phyloP scores from a whole-genome alignment of 2,113 vertebrate genomes.

The Panthera leo region DNA sequence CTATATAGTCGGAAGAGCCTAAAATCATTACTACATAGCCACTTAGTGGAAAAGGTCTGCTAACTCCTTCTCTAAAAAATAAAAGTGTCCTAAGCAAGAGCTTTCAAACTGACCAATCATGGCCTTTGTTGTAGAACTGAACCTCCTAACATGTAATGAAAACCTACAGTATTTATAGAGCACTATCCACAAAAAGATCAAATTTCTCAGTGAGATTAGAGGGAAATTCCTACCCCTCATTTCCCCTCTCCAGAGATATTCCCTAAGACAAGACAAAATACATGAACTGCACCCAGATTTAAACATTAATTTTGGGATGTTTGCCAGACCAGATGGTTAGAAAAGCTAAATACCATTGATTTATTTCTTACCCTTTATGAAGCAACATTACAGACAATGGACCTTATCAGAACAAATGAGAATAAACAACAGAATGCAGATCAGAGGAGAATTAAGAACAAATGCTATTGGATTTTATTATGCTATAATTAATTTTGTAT shows the following conservation, averaged over 20 bases:
- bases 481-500: slow-evolving; percentile 84
- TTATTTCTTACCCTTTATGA: slow-evolving; percentile 88
- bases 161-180: not conserved
- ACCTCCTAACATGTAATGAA: not conserved
- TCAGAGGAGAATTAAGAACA: slow-evolving; percentile 85
- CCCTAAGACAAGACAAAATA: slow-evolving; percentile 80
- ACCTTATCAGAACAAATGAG: slow-evolving; percentile 88
- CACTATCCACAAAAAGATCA: slow-evolving; percentile 15
- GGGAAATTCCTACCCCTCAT: slow-evolving; percentile 18
- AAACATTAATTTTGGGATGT: slow-evolving; percentile 85
- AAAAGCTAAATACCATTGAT: slow-evolving; percentile 88
- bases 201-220: slow-evolving; percentile 57
- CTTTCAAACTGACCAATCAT: not conserved
- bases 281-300: slow-evolving; percentile 84
- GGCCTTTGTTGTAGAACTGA: not conserved
- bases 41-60: not conserved
- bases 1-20: not conserved
- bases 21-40: not conserved
- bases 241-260: slow-evolving; percentile 67
- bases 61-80: not conserved
- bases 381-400: slow-evolving; percentile 88
- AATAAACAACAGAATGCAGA: slow-evolving; percentile 85
- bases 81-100: not conserved
- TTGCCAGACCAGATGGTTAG: slow-evolving; percentile 88
- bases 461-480: slow-evolving; percentile 84